Base-by-base conservation (phyloP, 2,797 vertebrate species). In the Hybognathus amarus region DNA sequence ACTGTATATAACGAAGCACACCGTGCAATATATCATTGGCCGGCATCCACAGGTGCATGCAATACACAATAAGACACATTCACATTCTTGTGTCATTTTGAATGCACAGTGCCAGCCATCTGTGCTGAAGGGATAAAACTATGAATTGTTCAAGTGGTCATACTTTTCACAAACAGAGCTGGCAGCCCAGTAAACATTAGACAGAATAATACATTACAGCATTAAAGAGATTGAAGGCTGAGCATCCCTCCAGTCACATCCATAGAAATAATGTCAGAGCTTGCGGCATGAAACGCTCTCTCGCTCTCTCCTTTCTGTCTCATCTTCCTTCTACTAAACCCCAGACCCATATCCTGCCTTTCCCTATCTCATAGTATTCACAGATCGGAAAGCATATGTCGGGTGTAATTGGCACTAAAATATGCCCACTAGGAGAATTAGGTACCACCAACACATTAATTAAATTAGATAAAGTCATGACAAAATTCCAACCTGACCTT, bases 201-300 rank as follows among this genome's bases (percentile, higher is more conserved):
- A 87, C 70, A 66, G 86, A 88, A 89, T 88, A 87, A 88, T 84
- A 87, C 81, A 87, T 87, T 83, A 87, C 38, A 87, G 77, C 66
- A 66, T 78, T 87, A 82, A 84, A 87, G 82, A 86, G 86, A 83
- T 56, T 74, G 82, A 78, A 86, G 80, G 73, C 82, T 81, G 82
- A 83, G 81, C 71, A 73, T 75, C 69, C 75, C 87, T 73, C 79
- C 71, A 79, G 79, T 82, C 73, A 83, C 82, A 83, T 83, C 83
- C 79, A 80, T 56, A 80, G 61, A 77, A 76, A 73, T 85, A 86
- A 88, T 85, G 85, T 85, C 80, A 82, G 77, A 74, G 66, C 80
- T 79, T 59, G 75, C 59, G 79, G 83, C 85, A 54, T 24, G 61
- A 84, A n/a, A 36, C 27, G 22, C 42, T 22, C 38, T 42, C 70